Conservation (phyloP, 2,888 invertebrate species). For the Euplexia lucipara region DNA sequence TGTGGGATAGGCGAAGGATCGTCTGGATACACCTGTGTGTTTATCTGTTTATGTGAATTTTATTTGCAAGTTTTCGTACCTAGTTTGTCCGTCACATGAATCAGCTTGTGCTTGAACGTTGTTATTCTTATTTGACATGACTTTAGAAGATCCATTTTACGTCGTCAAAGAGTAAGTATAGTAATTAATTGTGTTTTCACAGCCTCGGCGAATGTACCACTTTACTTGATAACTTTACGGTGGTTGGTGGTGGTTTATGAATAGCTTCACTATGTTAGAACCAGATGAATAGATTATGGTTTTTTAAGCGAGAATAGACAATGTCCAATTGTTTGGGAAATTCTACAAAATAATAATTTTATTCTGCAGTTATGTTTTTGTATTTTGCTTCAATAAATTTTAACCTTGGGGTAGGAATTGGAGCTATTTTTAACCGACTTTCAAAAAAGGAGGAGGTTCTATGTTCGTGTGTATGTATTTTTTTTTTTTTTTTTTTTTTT, state of each 20-base stretch:
- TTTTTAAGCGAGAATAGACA: neutral
- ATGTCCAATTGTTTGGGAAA: neutral
- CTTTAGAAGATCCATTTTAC: slow-evolving; percentile 99
- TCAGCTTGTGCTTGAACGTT: slow-evolving; percentile 72
- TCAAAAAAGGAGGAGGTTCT: too few relatives aligned
- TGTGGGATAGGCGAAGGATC: slow-evolving; percentile 85
- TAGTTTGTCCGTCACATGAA: slow-evolving; percentile 77
- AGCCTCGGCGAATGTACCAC: slow-evolving; percentile 27
- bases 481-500: too few relatives aligned
- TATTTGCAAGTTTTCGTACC: slow-evolving; percentile 60
- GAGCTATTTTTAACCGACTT: too few relatives aligned
- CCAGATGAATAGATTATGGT: neutral
- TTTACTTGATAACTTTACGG: neutral
- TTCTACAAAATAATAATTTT: neutral
- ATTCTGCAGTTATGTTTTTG: neutral
- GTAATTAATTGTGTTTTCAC: slow-evolving; percentile 42
- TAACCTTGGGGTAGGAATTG: too few relatives aligned
- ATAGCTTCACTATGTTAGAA: neutral
- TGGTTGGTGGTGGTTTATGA: neutral
- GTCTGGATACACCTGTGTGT: slow-evolving; percentile 72
- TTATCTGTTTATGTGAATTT: slow-evolving; percentile 68
- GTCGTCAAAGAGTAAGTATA: slow-evolving; percentile 97
- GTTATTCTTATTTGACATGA: slow-evolving; percentile 94
- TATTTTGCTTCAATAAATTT: neutral
- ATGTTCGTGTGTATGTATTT: too few relatives aligned